A percentile compares a stretch with the other conserved stretches of the same genome.
These are phyloP conservation scores for Drosophila sechellia DNA, from an alignment of 1,140 invertebrate species.

Conservation along the genomic window DNA sequence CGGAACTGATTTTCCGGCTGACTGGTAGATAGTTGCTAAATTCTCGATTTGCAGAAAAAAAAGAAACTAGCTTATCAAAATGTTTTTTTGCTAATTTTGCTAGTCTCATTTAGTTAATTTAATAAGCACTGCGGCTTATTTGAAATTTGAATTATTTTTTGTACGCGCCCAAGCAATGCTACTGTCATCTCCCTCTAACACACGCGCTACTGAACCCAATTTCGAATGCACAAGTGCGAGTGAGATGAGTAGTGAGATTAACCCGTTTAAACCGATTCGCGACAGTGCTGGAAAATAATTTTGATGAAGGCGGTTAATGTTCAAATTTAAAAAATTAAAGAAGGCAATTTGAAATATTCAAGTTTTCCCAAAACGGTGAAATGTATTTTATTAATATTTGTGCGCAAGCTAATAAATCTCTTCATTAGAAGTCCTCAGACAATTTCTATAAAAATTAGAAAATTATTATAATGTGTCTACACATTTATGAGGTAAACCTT, in stretches of 20 bases:
- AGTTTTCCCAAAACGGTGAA: background rate
- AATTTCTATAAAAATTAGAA: conserved; percentile 55
- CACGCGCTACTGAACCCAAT: fast-evolving
- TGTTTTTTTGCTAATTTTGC: too few relatives aligned
- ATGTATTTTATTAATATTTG: conserved; percentile 16
- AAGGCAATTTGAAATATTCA: background rate
- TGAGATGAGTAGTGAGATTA: conserved; percentile 1
- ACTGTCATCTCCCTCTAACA: background rate
- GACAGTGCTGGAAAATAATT: conserved; percentile 35
- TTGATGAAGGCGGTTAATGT: background rate
- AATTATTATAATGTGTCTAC: background rate
- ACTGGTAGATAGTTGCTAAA: conserved; percentile 52
- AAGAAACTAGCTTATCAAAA: background rate
- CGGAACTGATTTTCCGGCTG: conserved; percentile 63
- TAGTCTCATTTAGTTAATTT: too few relatives aligned
- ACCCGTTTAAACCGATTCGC: background rate
- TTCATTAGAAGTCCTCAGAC: conserved; percentile 22
- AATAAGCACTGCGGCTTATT: background rate
- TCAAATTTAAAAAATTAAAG: conserved; percentile 11
- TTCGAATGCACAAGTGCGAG: conserved; percentile 1
- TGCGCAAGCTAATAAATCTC: background rate
- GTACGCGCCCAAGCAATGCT: background rate
- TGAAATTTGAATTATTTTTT: conserved; percentile 11
- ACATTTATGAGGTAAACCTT: conserved; percentile 6
- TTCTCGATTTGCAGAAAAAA: conserved; percentile 9